Evolutionary conservation across 2,113 vertebrate genomes (phyloP), one percentile per base, ranked within the genome.

Genomic region (Clarias gariepinus): DNA sequence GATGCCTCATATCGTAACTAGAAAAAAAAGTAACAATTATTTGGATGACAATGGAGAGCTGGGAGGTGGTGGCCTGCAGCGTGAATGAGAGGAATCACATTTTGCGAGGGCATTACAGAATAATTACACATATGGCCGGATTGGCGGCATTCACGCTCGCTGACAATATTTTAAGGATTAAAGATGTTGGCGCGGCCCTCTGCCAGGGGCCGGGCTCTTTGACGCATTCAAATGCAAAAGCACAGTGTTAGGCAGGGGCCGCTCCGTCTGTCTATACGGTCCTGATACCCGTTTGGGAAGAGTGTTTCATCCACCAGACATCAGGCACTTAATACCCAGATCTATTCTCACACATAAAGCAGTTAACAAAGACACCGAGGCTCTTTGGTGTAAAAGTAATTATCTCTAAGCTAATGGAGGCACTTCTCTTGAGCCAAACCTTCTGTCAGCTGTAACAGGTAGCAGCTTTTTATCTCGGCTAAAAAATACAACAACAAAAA

Each of bases 101-200:
- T 86, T 97, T 96, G 95, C 94, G 93, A 93, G 93, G 94, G 95
- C 95, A 96, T 97, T 96, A 96, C 96, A 96, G 96, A 97, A 97
- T 96, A 97, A 97, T 96, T 95, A 96, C 95, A 97, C 97, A 97
- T 97, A 97, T 97, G 96, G 96, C 95, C 94, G 95, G 96, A 97
- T 96, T 96, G 93, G 88, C 87, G 93, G 95, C 94, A 95, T 96
- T 97, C 97, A 98, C 95, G 95, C 95, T 95, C 95, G 94, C 94
- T 92, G 94, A 96, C 95, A 96, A 96, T 96, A 96, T 97, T 96
- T 96, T 95, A 94, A 94, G 97, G 97, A 98, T 99, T 99, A 98
- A 95, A 96, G 95, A 96, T 96, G 96, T 96, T 96, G 95, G 94
- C 94, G 94, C 94, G 93, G 95, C 95, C 91, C 96, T 96, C 95